A percentile compares a stretch with the other conserved stretches of the same genome.
phyloP scores from a whole-genome alignment of 1,140 invertebrate species.

The Portunus trituberculatus region DNA sequence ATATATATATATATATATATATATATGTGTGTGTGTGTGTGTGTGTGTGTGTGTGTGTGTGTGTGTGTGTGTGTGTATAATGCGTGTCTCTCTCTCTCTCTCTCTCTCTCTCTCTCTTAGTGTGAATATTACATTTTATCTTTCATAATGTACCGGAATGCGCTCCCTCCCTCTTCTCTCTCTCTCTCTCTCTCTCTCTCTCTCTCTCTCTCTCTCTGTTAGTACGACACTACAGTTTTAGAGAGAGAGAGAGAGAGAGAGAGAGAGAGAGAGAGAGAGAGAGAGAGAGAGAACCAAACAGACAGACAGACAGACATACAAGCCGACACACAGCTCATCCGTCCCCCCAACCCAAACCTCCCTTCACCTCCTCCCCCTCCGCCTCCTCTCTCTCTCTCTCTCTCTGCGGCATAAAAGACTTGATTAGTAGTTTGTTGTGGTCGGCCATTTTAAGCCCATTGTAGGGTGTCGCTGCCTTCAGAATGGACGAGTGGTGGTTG shows the following conservation, averaged over 20 bases:
- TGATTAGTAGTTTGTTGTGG: slow-evolving; percentile 22
- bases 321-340: too few species aligned
- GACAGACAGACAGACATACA: too few species aligned
- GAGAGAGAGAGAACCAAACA: slow-evolving; percentile 1
- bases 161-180: background rate
- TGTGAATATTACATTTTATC: too few species aligned
- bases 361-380: background rate
- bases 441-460: background rate
- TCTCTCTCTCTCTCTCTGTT: slow-evolving; percentile 32
- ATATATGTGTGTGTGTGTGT: background rate
- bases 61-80: too few species aligned
- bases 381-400: background rate
- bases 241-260: slow-evolving; percentile 43
- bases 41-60: background rate
- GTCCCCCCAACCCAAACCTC: too few species aligned
- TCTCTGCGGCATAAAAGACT: background rate
- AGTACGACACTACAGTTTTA: background rate
- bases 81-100: slow-evolving; percentile 14
- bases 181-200: slow-evolving; percentile 42
- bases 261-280: slow-evolving; percentile 40
- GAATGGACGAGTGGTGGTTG: background rate
- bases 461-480: background rate
- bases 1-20: slow-evolving; percentile 12
- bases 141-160: too few species aligned
- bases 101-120: slow-evolving; percentile 15